Base-by-base conservation (phyloP, 2,113 vertebrate species). In the Pelodiscus sinensis region DNA sequence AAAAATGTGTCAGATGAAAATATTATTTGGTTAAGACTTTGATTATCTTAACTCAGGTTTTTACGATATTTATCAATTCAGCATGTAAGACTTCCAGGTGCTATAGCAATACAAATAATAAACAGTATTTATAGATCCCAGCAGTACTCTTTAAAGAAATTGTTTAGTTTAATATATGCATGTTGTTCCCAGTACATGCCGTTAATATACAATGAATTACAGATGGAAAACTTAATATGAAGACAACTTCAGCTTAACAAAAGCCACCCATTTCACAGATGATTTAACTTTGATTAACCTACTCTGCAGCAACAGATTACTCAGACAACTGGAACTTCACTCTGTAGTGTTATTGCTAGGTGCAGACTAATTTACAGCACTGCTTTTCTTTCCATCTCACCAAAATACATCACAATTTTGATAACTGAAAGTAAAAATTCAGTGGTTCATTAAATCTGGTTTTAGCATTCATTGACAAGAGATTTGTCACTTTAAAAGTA, bases 231-330 rank as follows among this genome's bases (percentile, higher is more conserved):
- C 92, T 90, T 97, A 94, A 89, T 97, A 92, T 90, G 90, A 97
- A 98, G 95, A 95, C 92, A 95, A 80, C 88, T 97, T 97, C 35
- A 2, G 79, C 94, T 98, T 98, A 98, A 98, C 98, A 98, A 98
- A 98, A 98, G 94, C 96, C 94, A 97, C 96, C 97, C 96, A 98
- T 98, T 98, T 99, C 97, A 98, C 98, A 98, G 97, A 97, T 98
- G 98, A 98, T 98, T 98, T 97, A 98, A 98, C 97, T 98, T 98
- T 97, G 97, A 98, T 98, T 98, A 98, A 98, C 97, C 96, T 97
- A 94, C 96, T 97, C 95, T 88, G 88, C 95, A 97, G 97, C 98
- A 97, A 97, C 96, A 98, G 97, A 98, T 97, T 97, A 97, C 97
- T 97, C 94, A 88, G 93, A 97, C 97, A 97, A 98, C 97, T 97